phyloP scores from a whole-genome alignment of 1,140 invertebrate species.

The Octopus sinensis region DNA sequence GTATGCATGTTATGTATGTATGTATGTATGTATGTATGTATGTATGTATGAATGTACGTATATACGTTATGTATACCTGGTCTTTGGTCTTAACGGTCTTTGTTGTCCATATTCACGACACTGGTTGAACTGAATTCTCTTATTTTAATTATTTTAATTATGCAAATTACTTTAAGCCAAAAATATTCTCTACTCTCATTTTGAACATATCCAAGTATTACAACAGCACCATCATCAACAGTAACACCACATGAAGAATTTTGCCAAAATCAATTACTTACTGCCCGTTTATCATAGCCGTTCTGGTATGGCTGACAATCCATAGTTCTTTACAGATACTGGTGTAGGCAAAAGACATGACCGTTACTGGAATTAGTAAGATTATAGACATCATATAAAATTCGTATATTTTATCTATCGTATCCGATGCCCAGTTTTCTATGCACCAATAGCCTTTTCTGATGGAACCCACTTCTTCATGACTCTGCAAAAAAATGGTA shows the following conservation, averaged over 20 bases:
- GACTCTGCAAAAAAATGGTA: slow-evolving; percentile 27
- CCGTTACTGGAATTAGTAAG: slow-evolving; percentile 64
- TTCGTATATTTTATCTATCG: slow-evolving; percentile 65
- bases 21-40: neutral
- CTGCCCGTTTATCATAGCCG: slow-evolving; percentile 17
- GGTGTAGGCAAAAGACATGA: slow-evolving; percentile 69
- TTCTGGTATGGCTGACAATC: slow-evolving; percentile 37
- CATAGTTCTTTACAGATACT: slow-evolving; percentile 69
- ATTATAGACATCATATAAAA: slow-evolving; percentile 69
- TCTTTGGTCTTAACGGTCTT: no score
- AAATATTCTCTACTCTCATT: no score
- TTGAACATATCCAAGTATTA: no score
- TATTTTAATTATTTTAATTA: no score
- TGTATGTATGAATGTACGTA: neutral
- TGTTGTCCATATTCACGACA: no score
- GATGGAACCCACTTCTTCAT: slow-evolving; percentile 31
- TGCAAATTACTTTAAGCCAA: no score
- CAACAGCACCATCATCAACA: no score
- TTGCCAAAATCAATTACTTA: neutral
- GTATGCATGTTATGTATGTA: neutral
- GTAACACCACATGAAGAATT: no score
- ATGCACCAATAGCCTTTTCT: slow-evolving; percentile 64
- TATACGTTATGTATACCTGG: no score
- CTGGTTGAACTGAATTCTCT: no score
- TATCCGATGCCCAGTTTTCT: slow-evolving; percentile 59